Evolutionary conservation across 2,888 invertebrate genomes (phyloP), one percentile per base, ranked within the genome.

Genomic region (Ceratothoa steindachneri): DNA sequence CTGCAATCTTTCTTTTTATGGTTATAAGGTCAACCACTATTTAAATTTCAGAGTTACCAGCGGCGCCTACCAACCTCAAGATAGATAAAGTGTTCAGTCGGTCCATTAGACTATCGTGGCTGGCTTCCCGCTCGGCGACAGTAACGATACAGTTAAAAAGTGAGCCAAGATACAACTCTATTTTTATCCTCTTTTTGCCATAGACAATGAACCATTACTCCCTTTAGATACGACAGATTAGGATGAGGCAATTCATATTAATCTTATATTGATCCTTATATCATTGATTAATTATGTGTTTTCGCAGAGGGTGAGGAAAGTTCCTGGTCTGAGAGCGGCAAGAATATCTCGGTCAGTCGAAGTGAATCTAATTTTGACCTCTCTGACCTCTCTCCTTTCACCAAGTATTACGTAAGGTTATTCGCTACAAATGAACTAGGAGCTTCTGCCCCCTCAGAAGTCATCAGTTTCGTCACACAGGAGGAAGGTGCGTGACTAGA

Each of bases 401-500:
- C 53, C 27, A 41, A 69, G 24, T 77, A 77, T 41, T 60, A 55
- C 27, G 70, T 77, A 53, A 67, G 73, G 31, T 53, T 77, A 19
- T 67, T 77, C 64, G 77, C 77, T 1, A 67, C 64, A n/a, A 77
- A 77, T 41, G 73, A 77, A 52, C 66, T 77, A 5, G 77, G 77
- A 4, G 70, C 71, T 53, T 77, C 77, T 1, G 52, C 31, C 53
- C 77, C 77, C 15, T 77, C 77, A 2, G 55, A 67, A 30, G 24
- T 53, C 12, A 68, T 73, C 12, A 29, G 66, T 24, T 77, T 77
- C 69, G 53, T 31, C 3, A 77, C 77, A 9, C 24, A 30, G 27
- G 73, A 77, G 67, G 77, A 77, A 31, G 77, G 77, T 77, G 22
- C 69, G n/a, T n/a, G n/a, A n/a, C n/a, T n/a, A n/a, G n/a, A n/a